These are phyloP conservation scores for Drosophila yakuba DNA, from an alignment of 1,140 invertebrate genomes.

Conservation along the genomic window DNA sequence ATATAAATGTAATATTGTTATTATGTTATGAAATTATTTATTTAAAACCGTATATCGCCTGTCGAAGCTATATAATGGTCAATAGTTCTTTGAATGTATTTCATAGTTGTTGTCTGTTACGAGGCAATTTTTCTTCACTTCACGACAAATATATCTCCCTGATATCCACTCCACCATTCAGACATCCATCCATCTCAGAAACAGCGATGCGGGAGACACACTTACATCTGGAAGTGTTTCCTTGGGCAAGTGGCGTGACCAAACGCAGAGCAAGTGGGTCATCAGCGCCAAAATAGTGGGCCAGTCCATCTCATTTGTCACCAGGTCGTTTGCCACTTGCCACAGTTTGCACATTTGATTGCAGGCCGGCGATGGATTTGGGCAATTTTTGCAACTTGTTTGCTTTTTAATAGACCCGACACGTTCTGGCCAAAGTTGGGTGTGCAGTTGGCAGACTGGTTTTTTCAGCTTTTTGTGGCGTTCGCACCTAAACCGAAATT, in stretches of 20 bases:
- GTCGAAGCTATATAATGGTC: neutral
- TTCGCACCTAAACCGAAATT: conserved; percentile 42
- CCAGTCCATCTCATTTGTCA: conserved; percentile 52
- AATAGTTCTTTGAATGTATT: neutral
- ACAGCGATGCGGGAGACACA: conserved; percentile 43
- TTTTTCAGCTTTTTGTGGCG: conserved; percentile 7
- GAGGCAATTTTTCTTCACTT: conserved; percentile 1
- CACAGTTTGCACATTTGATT: conserved; percentile 54
- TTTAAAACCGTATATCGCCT: too few species aligned
- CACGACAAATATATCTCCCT: conserved; percentile 7
- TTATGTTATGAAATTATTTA: too few species aligned
- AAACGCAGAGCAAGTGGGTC: conserved; percentile 49
- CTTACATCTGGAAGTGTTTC: conserved; percentile 50
- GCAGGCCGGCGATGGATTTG: conserved; percentile 35
- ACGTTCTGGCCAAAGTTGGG: conserved; percentile 41
- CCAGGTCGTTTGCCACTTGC: conserved; percentile 43
- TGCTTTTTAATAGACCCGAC: conserved; percentile 36
- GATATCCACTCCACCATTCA: conserved; percentile 12
- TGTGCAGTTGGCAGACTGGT: conserved; percentile 29
- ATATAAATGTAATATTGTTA: too few species aligned
- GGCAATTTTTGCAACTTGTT: conserved; percentile 48
- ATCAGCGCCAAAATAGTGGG: conserved; percentile 47
- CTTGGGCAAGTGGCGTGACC: conserved; percentile 53
- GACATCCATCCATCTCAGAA: conserved; percentile 38
- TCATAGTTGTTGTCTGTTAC: neutral